These are phyloP conservation scores for Bradypodion pumilum DNA, from an alignment of 2,797 vertebrate species.

Conservation along the genomic window DNA sequence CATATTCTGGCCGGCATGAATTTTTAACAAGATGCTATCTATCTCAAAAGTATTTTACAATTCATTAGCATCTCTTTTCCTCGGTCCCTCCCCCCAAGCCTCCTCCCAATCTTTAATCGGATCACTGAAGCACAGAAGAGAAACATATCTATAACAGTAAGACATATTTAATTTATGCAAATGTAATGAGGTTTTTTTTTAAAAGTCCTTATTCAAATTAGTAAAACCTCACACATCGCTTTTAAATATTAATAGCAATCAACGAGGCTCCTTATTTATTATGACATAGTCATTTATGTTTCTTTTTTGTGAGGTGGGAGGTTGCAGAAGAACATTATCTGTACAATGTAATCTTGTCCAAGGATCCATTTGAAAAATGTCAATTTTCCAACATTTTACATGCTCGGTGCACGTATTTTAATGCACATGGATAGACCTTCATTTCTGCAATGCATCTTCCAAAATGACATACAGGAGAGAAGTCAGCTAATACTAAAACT, in stretches of 20 bases:
- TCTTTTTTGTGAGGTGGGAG: constrained; percentile 33
- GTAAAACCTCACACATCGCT: constrained; percentile 46
- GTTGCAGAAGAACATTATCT: constrained; percentile 37
- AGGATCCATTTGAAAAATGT: constrained; percentile 44
- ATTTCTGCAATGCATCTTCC: constrained; percentile 1
- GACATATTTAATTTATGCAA: constrained; percentile 62
- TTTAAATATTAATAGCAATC: constrained; percentile 64
- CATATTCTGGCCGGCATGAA: constrained; percentile 76
- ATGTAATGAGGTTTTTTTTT: constrained; percentile 37
- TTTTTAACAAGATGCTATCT: constrained; percentile 79
- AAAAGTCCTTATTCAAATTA: constrained; percentile 52
- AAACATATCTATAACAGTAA: constrained; percentile 54
- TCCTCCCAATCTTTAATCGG: not conserved
- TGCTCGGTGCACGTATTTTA: constrained; percentile 48
- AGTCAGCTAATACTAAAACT: not conserved
- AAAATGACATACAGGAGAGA: not conserved
- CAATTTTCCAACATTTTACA: constrained; percentile 51
- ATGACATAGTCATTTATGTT: constrained; percentile 59
- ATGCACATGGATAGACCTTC: constrained; percentile 17
- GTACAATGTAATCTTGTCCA: constrained; percentile 48
- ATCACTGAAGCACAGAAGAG: constrained; percentile 58
- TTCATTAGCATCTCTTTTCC: constrained; percentile 66
- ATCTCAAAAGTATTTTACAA: constrained; percentile 74
- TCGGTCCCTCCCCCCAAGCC: constrained; percentile 40
- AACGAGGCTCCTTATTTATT: constrained; percentile 57